These are phyloP conservation scores for Anarhynchus alexandrinus DNA, from an alignment of 2,113 vertebrate genomes.

Conservation along the genomic window DNA sequence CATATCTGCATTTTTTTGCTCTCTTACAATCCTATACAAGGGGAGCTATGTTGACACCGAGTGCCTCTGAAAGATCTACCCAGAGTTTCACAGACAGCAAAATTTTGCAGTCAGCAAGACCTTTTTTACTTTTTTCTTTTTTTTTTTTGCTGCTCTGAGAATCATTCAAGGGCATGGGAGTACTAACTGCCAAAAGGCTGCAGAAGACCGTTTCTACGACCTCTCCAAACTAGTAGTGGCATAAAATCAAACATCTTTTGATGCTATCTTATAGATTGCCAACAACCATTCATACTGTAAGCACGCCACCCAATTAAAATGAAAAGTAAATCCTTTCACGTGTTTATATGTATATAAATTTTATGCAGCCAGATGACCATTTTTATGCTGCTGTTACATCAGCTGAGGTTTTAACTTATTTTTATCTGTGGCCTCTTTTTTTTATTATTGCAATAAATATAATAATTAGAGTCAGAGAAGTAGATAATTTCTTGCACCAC, in stretches of 20 bases:
- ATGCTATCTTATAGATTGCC: background rate
- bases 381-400: background rate
- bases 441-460: background rate
- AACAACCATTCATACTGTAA: background rate
- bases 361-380: background rate
- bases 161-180: background rate
- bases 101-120: background rate
- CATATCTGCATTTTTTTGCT: background rate
- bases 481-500: background rate
- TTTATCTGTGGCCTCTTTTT: background rate
- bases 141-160: background rate
- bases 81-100: background rate
- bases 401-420: background rate
- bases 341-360: background rate
- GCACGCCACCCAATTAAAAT: background rate
- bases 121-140: background rate
- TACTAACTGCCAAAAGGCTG: background rate
- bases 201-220: background rate
- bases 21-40: background rate
- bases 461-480: background rate
- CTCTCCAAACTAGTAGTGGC: background rate
- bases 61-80: background rate
- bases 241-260: background rate
- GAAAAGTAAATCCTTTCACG: background rate
- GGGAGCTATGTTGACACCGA: fast-evolving